Evolutionary conservation across 2,888 invertebrate genomes (phyloP), one percentile per base, ranked within the genome.

Genomic region (Cantharis rustica): DNA sequence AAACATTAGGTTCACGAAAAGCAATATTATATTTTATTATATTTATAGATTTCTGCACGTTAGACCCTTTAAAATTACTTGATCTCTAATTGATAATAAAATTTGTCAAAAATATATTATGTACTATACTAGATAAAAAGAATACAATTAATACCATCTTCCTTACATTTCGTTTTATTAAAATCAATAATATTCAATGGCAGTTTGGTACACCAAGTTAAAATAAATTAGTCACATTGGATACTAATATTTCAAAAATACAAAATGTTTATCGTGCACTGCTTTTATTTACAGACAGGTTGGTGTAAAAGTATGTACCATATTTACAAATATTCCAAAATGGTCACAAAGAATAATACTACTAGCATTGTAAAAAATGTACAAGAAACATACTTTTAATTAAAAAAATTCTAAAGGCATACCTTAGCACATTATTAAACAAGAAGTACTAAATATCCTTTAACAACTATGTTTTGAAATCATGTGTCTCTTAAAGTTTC

Each of bases 401-500:
- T 10, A n/a, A 13, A 31, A 31, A 3, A n/a, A 13, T 31, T 31
- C 5, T 20, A 13, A 13, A 47, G 47, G n/a, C 9, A 47, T 47
- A 47, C 47, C 47, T 47, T n/a, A 13, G 47, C 47, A 47, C 47
- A 47, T 13, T 31, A 3, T 31, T 31, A 31, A 31, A 4, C 4
- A 4, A 26, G 2, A 31, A 31, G 27, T 27, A 27, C 27, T 13
- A 31, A 13, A 31, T 13, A 31, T 31, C 13, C 13, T 31, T n/a
- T 47, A 47, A 47, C 47, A 47, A 47, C 47, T n/a, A n/a, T 47
- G 47, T 13, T 47, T 68, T 26, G 15, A 23, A 62, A 16, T 73
- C 10, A 69, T 16, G 62, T 73, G 73, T 15, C 23, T 13, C n/a
- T 73, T 73, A 15, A 73, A 17, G n/a, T 68, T 61, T 17, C 69